Evolutionary conservation across 2,113 vertebrate genomes (phyloP).

Genomic region (Drymodes brunneopygia): DNA sequence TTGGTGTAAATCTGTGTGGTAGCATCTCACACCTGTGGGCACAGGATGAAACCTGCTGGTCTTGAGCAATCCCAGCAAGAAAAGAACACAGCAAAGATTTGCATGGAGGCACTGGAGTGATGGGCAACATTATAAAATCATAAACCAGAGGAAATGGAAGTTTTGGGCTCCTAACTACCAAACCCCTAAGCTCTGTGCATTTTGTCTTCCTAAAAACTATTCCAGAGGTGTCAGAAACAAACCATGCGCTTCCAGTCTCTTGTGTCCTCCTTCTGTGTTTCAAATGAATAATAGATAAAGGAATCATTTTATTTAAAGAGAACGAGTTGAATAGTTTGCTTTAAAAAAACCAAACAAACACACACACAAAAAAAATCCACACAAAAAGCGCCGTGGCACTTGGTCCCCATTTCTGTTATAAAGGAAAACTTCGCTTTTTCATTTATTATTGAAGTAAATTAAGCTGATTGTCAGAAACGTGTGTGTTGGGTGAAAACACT

Average conservation of each 20-base stretch:
- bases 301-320: constrained; percentile 65
- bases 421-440: constrained; percentile 41
- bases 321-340: constrained; percentile 63
- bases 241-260: constrained; percentile 36
- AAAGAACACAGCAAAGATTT: neutral
- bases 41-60: neutral
- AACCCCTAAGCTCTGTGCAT: constrained; percentile 20
- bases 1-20: neutral
- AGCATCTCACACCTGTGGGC: accelerated
- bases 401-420: neutral
- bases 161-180: neutral
- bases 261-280: constrained; percentile 58
- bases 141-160: constrained; percentile 2
- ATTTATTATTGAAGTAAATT: constrained; percentile 74
- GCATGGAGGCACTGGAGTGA: neutral
- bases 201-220: constrained; percentile 56
- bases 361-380: neutral
- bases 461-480: constrained; percentile 68
- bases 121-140: neutral
- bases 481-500: constrained; percentile 9
- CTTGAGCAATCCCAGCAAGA: neutral
- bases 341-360: neutral
- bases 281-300: constrained; percentile 68
- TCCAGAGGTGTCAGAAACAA: constrained; percentile 55
- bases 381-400: neutral